phyloP scores from a whole-genome alignment of 2,888 invertebrate species.

The Anagyrus pseudococci region DNA sequence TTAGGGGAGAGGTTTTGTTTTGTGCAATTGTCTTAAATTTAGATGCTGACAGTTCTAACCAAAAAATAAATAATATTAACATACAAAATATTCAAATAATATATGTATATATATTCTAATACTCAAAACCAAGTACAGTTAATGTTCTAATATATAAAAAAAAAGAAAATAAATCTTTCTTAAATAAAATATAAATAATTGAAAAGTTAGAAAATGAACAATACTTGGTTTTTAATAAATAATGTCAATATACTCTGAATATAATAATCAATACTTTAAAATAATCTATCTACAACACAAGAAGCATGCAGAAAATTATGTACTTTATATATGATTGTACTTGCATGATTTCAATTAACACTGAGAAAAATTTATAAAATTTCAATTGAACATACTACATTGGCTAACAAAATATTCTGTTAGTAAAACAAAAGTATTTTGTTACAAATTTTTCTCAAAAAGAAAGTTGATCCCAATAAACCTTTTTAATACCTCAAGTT shows the following conservation, averaged over 20 bases:
- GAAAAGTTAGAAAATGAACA: constrained; percentile 14
- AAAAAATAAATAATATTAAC: constrained; percentile 43
- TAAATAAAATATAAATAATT: not conserved
- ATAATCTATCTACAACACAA: constrained; percentile 41
- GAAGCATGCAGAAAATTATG: constrained; percentile 38
- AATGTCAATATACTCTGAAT: constrained; percentile 24
- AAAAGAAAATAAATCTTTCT: constrained; percentile 5
- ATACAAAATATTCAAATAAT: constrained; percentile 39
- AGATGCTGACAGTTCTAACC: constrained; percentile 55
- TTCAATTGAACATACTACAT: too few relatives aligned
- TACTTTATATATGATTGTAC: constrained; percentile 29
- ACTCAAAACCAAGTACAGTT: constrained; percentile 34
- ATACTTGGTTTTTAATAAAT: constrained; percentile 31
- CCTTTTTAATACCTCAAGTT: constrained; percentile 29
- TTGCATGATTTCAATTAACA: constrained; percentile 26
- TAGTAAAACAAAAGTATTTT: not conserved
- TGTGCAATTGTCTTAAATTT: constrained; percentile 56
- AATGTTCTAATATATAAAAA: constrained; percentile 16
- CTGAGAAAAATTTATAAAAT: constrained; percentile 31
- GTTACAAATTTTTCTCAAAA: constrained; percentile 31
- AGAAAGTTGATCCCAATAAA: constrained; percentile 29
- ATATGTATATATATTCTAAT: constrained; percentile 38
- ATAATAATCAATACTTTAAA: constrained; percentile 34
- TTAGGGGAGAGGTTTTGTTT: constrained; percentile 58
- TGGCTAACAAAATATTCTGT: not conserved